phyloP scores from a whole-genome alignment of 37 sponge, comb jelly and placozoan genomes.

The Chondrilla cf. caribensis region DNA sequence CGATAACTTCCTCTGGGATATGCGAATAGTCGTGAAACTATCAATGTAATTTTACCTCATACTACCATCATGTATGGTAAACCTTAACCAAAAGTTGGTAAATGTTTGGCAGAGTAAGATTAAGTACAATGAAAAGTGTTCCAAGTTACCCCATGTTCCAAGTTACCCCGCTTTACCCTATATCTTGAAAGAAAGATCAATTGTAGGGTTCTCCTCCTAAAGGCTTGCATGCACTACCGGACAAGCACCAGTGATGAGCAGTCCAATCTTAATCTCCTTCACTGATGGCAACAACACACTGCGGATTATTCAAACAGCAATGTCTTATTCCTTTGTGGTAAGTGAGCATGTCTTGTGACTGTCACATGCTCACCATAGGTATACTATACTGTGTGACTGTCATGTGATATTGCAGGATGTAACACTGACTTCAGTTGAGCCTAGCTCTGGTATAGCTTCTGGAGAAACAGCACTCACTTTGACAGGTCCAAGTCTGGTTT shows the following conservation, averaged over 20 bases:
- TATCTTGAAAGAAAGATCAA: background rate
- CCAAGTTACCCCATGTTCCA: no score
- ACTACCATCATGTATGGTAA: no score
- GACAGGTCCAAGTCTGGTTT: background rate
- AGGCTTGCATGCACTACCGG: background rate
- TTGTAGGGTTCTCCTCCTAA: background rate
- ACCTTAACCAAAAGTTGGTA: no score
- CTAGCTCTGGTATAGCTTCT: background rate
- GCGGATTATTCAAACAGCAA: background rate
- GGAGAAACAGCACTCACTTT: slow-evolving; percentile 1
- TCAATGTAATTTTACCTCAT: no score
- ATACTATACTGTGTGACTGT: background rate
- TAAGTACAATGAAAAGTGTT: no score
- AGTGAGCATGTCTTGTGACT: background rate
- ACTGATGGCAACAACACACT: background rate
- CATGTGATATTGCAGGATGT: background rate
- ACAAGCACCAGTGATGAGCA: background rate
- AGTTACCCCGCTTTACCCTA: no score
- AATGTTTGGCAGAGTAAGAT: no score
- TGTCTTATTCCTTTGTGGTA: background rate
- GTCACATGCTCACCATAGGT: background rate
- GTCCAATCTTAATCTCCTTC: background rate
- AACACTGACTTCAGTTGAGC: background rate
- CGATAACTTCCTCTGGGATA: no score
- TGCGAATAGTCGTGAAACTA: no score